A percentile compares a stretch with the other conserved stretches of the same genome.
These are phyloP conservation scores for Drosophila putrida DNA, from an alignment of 2,888 invertebrate genomes.

Conservation along the genomic window DNA sequence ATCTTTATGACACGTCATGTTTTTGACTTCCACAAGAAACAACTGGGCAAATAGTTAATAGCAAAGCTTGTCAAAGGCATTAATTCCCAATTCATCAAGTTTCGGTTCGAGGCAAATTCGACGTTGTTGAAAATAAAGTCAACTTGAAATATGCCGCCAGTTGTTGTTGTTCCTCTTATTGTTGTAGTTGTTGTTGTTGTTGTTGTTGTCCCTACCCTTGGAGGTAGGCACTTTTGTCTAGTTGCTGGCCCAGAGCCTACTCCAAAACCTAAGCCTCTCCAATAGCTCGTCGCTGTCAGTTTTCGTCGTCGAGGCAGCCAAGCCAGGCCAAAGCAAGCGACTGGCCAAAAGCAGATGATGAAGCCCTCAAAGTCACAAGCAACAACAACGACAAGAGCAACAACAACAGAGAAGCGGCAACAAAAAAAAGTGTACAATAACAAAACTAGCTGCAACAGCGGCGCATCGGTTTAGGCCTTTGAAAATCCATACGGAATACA, in stretches of 20 bases:
- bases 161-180: slow-evolving; percentile 24
- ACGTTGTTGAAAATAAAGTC: slow-evolving; percentile 76
- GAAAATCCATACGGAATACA: slow-evolving; percentile 65
- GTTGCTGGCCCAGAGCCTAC: slow-evolving; percentile 68
- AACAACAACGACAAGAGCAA: slow-evolving; percentile 45
- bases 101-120: slow-evolving; percentile 73
- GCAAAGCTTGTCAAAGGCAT: slow-evolving; percentile 83
- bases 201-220: slow-evolving; percentile 71
- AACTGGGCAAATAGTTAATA: slow-evolving; percentile 48
- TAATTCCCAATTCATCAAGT: slow-evolving; percentile 85
- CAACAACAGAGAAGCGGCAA: slow-evolving; percentile 29
- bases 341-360: slow-evolving; percentile 82
- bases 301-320: slow-evolving; percentile 60
- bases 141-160: slow-evolving; percentile 80
- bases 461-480: slow-evolving; percentile 83
- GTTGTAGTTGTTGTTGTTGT: slow-evolving; percentile 25
- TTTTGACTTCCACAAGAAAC: slow-evolving; percentile 24
- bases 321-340: slow-evolving; percentile 55
- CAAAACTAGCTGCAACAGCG: slow-evolving; percentile 60
- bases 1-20: slow-evolving; percentile 48
- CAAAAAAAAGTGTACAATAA: slow-evolving; percentile 29
- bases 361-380: slow-evolving; percentile 83
- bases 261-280: slow-evolving; percentile 78
- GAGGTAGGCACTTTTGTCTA: slow-evolving; percentile 53
- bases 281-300: slow-evolving; percentile 76